Evolutionary conservation across 1,140 invertebrate genomes (phyloP).

Genomic region (Lasioglossum baleicum): DNA sequence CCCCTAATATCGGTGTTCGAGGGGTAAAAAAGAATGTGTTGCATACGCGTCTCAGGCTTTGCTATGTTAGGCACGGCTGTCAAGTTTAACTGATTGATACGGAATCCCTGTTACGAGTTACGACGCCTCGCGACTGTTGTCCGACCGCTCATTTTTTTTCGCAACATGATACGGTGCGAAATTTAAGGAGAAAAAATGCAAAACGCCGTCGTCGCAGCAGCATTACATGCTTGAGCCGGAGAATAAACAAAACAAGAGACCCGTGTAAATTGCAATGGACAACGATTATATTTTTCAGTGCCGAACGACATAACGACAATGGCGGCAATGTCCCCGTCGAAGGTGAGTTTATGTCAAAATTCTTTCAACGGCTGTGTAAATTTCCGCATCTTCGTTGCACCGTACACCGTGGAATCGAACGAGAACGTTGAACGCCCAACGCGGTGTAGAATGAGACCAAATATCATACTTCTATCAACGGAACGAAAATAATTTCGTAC

Average conservation of each 20-base stretch:
- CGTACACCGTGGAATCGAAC: background rate
- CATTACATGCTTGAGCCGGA: background rate
- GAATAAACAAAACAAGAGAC: constrained; percentile 18
- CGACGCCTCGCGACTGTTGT: background rate
- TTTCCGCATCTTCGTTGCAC: background rate
- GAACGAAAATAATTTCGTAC: constrained; percentile 2
- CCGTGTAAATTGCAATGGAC: constrained; percentile 59
- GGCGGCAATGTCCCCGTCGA: constrained; percentile 77
- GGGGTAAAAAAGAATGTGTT: constrained; percentile 7
- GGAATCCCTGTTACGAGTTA: background rate
- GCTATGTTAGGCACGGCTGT: constrained; percentile 26
- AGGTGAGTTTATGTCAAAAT: constrained; percentile 66
- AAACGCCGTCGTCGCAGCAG: background rate
- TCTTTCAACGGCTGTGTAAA: background rate
- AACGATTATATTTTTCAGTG: constrained; percentile 75
- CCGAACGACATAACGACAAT: constrained; percentile 75
- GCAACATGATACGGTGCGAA: background rate
- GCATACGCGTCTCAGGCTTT: constrained; percentile 13
- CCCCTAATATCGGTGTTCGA: background rate
- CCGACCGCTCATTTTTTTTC: constrained; percentile 3
- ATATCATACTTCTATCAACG: background rate
- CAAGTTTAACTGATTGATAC: constrained; percentile 24
- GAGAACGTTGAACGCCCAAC: background rate
- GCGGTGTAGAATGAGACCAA: background rate
- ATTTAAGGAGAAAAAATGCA: constrained; percentile 32